Conservation (phyloP, 2,113 vertebrate genomes). For the Serinus canaria region DNA sequence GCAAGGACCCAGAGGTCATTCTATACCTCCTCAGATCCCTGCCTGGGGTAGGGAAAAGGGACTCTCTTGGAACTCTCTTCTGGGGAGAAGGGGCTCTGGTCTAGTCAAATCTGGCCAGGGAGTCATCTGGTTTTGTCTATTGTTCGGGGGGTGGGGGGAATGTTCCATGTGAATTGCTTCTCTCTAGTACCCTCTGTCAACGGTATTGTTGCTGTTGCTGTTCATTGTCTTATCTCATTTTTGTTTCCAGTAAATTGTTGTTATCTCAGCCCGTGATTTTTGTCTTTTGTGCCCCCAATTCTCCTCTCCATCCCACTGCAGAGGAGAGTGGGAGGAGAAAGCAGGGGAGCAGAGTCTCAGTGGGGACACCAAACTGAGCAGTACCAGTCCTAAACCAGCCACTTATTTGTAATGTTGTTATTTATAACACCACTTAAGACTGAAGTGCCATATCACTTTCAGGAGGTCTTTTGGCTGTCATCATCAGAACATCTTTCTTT, state of each 20-base stretch:
- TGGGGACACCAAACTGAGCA: neutral
- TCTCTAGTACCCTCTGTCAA: neutral
- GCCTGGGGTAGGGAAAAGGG: neutral
- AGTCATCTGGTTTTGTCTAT: neutral
- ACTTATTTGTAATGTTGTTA: neutral
- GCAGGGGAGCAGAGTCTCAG: neutral
- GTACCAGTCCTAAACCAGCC: neutral
- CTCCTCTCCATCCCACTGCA: neutral
- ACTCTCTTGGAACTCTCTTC: neutral
- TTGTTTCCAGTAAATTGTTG: neutral
- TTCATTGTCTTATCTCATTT: neutral
- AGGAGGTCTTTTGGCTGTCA: neutral
- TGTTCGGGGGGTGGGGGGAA: neutral
- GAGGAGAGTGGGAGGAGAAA: neutral
- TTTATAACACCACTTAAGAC: neutral
- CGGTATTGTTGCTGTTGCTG: neutral
- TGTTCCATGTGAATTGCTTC: neutral
- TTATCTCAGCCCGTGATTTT: neutral
- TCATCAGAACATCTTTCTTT: neutral
- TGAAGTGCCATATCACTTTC: neutral
- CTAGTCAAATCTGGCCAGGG: neutral
- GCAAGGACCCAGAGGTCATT: neutral
- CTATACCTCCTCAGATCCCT: neutral
- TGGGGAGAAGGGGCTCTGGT: neutral
- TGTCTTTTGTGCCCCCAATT: neutral